Percentiles rank a stretch among this genome's conserved stretches.
Evolutionary conservation across 2,797 vertebrate species (phyloP).

Genomic region (Distichodus sexfasciatus): DNA sequence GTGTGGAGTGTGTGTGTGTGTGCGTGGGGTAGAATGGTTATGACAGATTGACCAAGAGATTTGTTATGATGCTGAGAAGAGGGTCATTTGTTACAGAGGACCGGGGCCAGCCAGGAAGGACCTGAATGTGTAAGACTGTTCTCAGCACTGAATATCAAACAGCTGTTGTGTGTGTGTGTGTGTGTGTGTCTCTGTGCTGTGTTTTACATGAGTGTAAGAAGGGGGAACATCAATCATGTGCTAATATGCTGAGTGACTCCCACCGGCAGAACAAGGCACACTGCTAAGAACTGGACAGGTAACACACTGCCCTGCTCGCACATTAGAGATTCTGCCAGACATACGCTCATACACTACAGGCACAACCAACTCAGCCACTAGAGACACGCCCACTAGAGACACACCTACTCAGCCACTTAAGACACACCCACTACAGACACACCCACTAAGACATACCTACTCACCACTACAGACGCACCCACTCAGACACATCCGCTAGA

Average conservation of each 20-base stretch:
- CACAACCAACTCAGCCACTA: too few species aligned
- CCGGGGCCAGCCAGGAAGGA: conserved; percentile 72
- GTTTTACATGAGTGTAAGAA: conserved; percentile 1
- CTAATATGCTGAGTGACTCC: background rate
- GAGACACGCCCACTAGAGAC: too few species aligned
- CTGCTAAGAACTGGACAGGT: too few species aligned
- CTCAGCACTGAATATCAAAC: conserved; percentile 75
- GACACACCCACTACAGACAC: too few species aligned
- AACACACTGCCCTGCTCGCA: too few species aligned
- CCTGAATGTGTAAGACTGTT: conserved; percentile 70
- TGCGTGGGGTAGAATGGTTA: conserved; percentile 57
- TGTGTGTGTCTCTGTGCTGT: background rate
- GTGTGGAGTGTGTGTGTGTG: background rate
- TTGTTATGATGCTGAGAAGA: conserved; percentile 77
- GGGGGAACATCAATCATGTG: conserved; percentile 7
- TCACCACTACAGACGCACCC: too few species aligned
- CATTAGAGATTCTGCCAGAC: too few species aligned
- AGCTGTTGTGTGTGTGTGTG: conserved; percentile 51
- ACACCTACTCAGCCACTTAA: too few species aligned
- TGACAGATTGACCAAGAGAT: conserved; percentile 76
- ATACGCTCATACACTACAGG: too few species aligned
- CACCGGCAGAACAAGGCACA: background rate
- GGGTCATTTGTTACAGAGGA: conserved; percentile 76
- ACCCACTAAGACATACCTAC: too few species aligned
- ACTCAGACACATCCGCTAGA: too few species aligned